Conservation (phyloP, 2,113 vertebrate species). For the Scomber colias region DNA sequence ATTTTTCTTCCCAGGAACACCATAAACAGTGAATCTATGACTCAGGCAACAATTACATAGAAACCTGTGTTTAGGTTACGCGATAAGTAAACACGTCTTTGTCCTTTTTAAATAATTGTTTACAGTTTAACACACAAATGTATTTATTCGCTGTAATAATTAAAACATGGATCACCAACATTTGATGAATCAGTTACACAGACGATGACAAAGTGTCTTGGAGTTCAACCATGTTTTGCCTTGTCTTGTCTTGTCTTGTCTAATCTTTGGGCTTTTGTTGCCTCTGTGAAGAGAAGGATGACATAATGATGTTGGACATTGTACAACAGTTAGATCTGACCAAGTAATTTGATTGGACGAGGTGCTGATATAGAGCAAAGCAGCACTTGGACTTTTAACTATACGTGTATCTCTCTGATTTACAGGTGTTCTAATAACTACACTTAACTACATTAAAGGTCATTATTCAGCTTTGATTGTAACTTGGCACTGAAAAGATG, state of each 20-base stretch:
- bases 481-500: too few relatives aligned
- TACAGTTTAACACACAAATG: slow-evolving; percentile 41
- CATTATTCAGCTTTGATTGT: too few relatives aligned
- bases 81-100: slow-evolving; percentile 43
- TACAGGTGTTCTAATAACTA: too few relatives aligned
- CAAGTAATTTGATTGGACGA: too few relatives aligned
- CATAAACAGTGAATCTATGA: slow-evolving; percentile 59
- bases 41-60: slow-evolving; percentile 48
- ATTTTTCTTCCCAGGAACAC: slow-evolving; percentile 48
- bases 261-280: slow-evolving; percentile 11
- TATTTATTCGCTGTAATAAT: slow-evolving; percentile 28
- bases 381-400: too few relatives aligned
- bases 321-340: too few relatives aligned
- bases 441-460: too few relatives aligned
- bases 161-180: slow-evolving; percentile 22
- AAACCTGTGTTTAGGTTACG: slow-evolving; percentile 50
- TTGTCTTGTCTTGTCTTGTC: slow-evolving; percentile 26
- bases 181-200: slow-evolving; percentile 37
- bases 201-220: slow-evolving; percentile 19
- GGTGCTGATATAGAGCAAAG: too few relatives aligned
- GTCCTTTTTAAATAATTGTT: slow-evolving; percentile 44
- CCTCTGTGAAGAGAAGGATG: too few relatives aligned
- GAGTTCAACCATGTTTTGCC: slow-evolving; percentile 51
- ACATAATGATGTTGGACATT: too few relatives aligned
- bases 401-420: too few relatives aligned